Evolutionary conservation across 2,113 vertebrate species (phyloP).

Genomic region (Orientallactaga bullata): DNA sequence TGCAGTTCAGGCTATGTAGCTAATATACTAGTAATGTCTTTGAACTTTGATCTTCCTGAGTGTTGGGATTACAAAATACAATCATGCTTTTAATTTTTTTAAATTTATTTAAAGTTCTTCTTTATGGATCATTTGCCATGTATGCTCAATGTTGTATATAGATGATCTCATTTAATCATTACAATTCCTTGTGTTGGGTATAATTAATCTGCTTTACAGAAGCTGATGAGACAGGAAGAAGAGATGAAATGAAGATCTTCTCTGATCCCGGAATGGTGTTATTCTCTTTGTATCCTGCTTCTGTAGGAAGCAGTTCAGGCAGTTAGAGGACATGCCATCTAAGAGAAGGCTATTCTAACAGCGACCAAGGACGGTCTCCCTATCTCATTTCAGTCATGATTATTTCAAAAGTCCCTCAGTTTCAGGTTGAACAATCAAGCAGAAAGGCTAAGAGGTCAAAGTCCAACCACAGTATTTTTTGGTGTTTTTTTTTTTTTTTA

Average conservation of each 20-base stretch:
- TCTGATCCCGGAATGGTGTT: conserved; percentile 24
- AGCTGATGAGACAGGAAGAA: conserved; percentile 61
- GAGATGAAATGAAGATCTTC: conserved; percentile 40
- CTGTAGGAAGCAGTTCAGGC: background rate
- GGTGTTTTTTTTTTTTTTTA: background rate
- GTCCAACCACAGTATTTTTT: background rate
- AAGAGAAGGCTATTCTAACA: background rate
- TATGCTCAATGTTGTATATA: conserved; percentile 12
- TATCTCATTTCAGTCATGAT: conserved; percentile 16
- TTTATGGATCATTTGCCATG: conserved; percentile 44
- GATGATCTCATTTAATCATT: conserved; percentile 59
- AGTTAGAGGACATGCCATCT: background rate
- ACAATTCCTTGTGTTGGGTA: conserved; percentile 59
- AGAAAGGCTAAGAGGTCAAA: background rate
- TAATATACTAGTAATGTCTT: background rate
- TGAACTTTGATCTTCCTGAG: background rate
- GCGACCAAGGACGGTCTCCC: background rate
- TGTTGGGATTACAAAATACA: background rate
- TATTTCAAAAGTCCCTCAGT: background rate
- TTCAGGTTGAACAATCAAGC: background rate
- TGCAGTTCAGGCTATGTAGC: no score
- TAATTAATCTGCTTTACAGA: conserved; percentile 66
- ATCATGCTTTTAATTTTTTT: background rate
- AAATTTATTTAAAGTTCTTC: background rate
- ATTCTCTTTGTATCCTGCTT: conserved; percentile 2